A percentile compares a stretch with the other conserved stretches of the same genome.
Conservation (phyloP, 1,140 invertebrate genomes). For the Drosophila equinoxialis region DNA sequence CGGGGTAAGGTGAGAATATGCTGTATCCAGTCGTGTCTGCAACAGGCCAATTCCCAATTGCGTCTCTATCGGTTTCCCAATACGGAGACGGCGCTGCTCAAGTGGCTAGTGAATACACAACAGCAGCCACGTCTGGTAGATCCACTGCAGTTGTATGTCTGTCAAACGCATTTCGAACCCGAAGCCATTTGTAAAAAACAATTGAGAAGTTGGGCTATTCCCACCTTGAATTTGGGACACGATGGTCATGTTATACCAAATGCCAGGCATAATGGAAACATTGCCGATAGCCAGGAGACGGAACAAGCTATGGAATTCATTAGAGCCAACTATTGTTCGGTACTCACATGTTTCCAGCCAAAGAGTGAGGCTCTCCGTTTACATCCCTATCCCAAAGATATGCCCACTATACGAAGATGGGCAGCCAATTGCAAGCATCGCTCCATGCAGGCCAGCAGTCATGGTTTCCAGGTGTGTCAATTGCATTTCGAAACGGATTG, state of each 20-base stretch:
- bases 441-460: constrained; percentile 67
- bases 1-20: constrained; percentile 55
- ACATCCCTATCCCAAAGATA: constrained; percentile 61
- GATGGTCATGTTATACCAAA: constrained; percentile 57
- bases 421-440: constrained; percentile 69
- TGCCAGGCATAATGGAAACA: constrained; percentile 63
- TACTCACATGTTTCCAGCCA: constrained; percentile 62
- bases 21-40: constrained; percentile 55
- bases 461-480: constrained; percentile 66
- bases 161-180: constrained; percentile 66
- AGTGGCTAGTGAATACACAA: constrained; percentile 67
- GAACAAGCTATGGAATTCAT: constrained; percentile 55
- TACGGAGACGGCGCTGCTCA: constrained; percentile 43
- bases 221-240: constrained; percentile 70
- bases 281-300: constrained; percentile 46
- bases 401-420: constrained; percentile 56
- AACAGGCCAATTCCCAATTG: constrained; percentile 38
- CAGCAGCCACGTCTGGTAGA: constrained; percentile 60
- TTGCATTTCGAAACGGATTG: constrained; percentile 58
- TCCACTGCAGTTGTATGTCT: constrained; percentile 51
- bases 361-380: constrained; percentile 41
- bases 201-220: constrained; percentile 65
- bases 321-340: constrained; percentile 64
- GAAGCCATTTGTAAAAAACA: constrained; percentile 70
- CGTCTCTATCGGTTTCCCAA: constrained; percentile 64